Conservation (phyloP, 2,797 vertebrate species). For the Podargus strigoides region DNA sequence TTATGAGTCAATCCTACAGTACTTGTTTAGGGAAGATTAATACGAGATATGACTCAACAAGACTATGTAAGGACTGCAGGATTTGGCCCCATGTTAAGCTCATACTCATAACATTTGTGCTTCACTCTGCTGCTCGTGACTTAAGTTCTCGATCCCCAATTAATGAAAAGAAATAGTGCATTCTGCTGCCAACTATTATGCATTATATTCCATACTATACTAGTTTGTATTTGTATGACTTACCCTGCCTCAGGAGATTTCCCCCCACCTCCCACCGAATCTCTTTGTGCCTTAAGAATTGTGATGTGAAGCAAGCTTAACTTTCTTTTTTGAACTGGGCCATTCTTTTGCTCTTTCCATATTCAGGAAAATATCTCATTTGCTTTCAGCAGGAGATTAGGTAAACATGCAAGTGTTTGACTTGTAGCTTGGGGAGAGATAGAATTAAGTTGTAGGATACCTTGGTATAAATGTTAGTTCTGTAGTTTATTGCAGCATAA, state of each 20-base stretch:
- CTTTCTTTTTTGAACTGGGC: not conserved
- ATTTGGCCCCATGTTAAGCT: not conserved
- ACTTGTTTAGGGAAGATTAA: not conserved
- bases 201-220: slow-evolving; percentile 7
- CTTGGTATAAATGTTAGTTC: not conserved
- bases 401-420: not conserved
- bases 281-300: slow-evolving; percentile 21
- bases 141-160: slow-evolving; percentile 6
- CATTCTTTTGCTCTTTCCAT: not conserved
- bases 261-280: not conserved
- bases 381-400: slow-evolving; percentile 5
- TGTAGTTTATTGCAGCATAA: not conserved
- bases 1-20: not conserved
- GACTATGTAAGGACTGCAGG: not conserved
- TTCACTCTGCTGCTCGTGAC: not conserved
- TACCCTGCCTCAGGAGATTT: not conserved
- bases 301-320: not conserved
- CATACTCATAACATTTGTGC: not conserved
- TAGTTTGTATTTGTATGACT: not conserved
- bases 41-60: not conserved
- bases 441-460: not conserved
- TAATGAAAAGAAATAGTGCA: slow-evolving; percentile 30
- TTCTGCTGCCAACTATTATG: slow-evolving; percentile 42
- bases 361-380: not conserved
- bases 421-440: not conserved